Evolutionary conservation across 2,113 vertebrate species (phyloP).

Genomic region (Myrmecophaga tridactyla): DNA sequence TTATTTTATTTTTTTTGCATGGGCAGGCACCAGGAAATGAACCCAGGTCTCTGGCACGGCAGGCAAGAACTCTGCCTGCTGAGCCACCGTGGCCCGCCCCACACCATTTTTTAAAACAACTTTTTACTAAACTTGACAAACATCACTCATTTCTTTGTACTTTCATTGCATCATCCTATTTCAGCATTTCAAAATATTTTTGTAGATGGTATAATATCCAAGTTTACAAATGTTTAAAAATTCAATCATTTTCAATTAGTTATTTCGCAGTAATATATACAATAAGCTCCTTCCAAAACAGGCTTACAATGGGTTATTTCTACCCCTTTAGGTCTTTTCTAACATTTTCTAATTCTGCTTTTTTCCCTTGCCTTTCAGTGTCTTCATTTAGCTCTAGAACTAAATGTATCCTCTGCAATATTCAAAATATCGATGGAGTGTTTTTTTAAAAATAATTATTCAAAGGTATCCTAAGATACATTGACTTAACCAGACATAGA

Average conservation of each 20-base stretch:
- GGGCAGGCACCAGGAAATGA: no score
- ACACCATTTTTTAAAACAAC: neutral
- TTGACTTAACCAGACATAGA: neutral
- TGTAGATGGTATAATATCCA: neutral
- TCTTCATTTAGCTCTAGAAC: neutral
- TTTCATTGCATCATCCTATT: neutral
- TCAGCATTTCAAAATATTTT: neutral
- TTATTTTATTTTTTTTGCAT: no score
- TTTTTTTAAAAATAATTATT: neutral
- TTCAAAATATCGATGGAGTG: neutral
- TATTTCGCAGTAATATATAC: neutral
- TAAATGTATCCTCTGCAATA: neutral
- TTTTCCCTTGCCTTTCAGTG: neutral
- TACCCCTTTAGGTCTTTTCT: neutral
- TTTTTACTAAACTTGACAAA: neutral
- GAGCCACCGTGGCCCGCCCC: no score
- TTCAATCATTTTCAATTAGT: neutral
- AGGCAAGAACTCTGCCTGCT: no score
- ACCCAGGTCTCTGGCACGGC: no score
- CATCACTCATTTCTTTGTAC: neutral
- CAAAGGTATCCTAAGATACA: constrained; percentile 2
- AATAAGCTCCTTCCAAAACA: neutral
- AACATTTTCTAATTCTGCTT: neutral
- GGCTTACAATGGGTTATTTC: neutral
- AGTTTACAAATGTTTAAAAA: neutral